Conservation (phyloP, 2,797 vertebrate genomes). For the Xenentodon cancila region DNA sequence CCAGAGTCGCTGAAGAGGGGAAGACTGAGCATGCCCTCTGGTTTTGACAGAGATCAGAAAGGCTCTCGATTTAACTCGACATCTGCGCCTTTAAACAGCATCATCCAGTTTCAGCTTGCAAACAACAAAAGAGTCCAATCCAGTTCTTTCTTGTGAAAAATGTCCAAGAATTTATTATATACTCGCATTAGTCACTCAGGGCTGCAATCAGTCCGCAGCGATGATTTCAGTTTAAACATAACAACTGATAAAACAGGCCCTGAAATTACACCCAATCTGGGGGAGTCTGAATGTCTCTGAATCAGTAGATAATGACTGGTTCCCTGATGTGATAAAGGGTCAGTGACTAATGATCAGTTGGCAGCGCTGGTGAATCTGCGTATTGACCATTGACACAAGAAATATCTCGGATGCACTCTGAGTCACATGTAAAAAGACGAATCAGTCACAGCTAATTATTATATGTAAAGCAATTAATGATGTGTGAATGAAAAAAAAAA, state of each 20-base stretch:
- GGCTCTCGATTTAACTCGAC: conserved; percentile 47
- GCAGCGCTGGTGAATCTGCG: neutral
- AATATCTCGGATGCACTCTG: neutral
- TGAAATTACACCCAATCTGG: neutral
- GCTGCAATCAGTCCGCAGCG: neutral
- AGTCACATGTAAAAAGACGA: neutral
- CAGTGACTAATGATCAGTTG: neutral
- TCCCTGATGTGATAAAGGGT: conserved; percentile 8
- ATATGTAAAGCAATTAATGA: neutral
- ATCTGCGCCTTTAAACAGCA: conserved; percentile 46
- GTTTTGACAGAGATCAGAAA: conserved; percentile 54
- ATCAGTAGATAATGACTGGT: neutral
- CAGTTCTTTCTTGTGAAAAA: conserved; percentile 16
- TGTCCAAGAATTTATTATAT: conserved; percentile 13
- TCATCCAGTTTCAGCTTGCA: conserved; percentile 23
- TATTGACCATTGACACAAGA: neutral
- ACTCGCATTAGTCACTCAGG: neutral
- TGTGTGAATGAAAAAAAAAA: no score
- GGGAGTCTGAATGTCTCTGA: neutral
- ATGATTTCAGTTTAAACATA: conserved; percentile 3
- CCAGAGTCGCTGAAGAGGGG: conserved; percentile 35
- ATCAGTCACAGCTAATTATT: neutral
- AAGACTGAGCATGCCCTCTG: conserved; percentile 35
- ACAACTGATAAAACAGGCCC: neutral
- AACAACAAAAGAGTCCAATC: conserved; percentile 23